Evolutionary conservation across 2,113 vertebrate species (phyloP).

Genomic region (Gallinago media): DNA sequence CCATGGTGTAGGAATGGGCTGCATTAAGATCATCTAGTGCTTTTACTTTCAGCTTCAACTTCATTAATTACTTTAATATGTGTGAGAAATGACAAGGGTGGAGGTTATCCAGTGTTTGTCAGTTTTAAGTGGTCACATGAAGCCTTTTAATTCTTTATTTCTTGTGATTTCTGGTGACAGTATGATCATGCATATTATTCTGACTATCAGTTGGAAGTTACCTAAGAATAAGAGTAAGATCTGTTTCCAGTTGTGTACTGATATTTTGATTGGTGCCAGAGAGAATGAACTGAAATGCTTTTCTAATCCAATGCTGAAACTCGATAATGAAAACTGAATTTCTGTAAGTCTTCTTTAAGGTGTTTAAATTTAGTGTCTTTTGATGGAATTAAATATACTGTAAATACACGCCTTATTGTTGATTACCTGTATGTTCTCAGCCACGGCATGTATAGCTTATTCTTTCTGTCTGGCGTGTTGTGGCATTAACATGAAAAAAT

Average conservation of each 20-base stretch:
- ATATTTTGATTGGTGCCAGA: background rate
- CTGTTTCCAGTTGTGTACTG: background rate
- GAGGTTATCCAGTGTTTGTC: background rate
- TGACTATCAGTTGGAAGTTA: background rate
- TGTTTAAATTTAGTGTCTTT: background rate
- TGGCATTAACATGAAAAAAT: background rate
- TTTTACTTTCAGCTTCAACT: background rate
- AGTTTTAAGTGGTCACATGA: background rate
- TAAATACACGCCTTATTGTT: background rate
- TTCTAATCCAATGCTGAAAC: background rate
- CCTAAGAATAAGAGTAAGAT: background rate
- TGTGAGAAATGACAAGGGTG: background rate
- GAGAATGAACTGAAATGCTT: background rate
- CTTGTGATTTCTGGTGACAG: background rate
- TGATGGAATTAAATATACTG: background rate
- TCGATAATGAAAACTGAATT: background rate
- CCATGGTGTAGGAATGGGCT: background rate
- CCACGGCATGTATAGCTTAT: background rate
- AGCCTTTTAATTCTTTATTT: background rate
- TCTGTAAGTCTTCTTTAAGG: background rate
- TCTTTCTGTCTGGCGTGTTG: background rate
- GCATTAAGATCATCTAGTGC: background rate
- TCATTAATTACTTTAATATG: background rate
- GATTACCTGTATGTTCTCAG: background rate
- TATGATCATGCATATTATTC: background rate